Base-by-base conservation (phyloP, 2,888 invertebrate genomes). In the Heliconius cydno region DNA sequence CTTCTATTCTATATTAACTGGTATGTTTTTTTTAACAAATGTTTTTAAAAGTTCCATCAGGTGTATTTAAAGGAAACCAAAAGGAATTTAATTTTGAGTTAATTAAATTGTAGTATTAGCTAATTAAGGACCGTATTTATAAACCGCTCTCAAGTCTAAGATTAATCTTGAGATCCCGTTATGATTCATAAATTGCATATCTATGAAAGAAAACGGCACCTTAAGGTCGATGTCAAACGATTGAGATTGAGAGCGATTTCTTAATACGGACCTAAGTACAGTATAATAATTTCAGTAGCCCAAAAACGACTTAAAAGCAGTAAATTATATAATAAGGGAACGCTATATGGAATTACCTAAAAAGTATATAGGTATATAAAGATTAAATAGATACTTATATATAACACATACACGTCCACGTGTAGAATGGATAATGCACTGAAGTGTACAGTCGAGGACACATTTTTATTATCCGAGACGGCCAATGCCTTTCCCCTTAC, bases 401-500 rank as follows among this genome's bases (percentile, higher is more conserved):
- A 75, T 46, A 75, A 28, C 28, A 6, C 12, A 28, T 75, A 65
- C 65, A 75, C 12, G 65, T 75, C 75, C 75, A 75, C 75, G 75
- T 75, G 66, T 68, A 74, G 78, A 68, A 79, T 41, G 70, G 60
- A 70, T 60, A 65, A 76, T 52, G 75, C 78, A 77, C 57, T 79
- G 41, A 73, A 75, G 71, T 79, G 75, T 79, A 78, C 77, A 68
- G 68, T 79, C 77, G 60, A 75, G 79, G 71, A 74, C 75, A 76
- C 66, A 77, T 76, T n/a, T 68, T 76, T 79, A 79, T 80, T 72
- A 77, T 81, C 60, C 77, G 67, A 79, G 81, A 78, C 77, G 60
- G 73, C 79, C 77, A 76, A 72, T 80, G 68, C 70, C 60, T 68
- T 28, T 41, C 25, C 41, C 34, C 60, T 19, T 70, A 34, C 34